These are phyloP conservation scores for Lerista edwardsae DNA, from an alignment of 2,797 vertebrate genomes.

Conservation along the genomic window DNA sequence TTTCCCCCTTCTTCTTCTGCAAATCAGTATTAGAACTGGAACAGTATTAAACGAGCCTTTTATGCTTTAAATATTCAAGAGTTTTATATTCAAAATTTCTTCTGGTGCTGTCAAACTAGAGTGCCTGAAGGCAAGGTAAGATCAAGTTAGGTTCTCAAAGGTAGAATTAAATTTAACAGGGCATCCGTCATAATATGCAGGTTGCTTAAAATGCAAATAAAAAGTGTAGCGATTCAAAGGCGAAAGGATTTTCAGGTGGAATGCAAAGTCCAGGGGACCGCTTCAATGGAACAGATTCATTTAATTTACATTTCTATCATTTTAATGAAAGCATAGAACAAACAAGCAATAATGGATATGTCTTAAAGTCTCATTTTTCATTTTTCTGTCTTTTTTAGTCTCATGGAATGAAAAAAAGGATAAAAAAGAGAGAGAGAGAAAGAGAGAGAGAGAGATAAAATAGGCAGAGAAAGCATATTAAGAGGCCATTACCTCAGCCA, in stretches of 20 bases:
- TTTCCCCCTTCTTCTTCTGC: conserved; percentile 55
- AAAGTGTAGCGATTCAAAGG: conserved; percentile 72
- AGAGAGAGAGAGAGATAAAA: conserved; percentile 9
- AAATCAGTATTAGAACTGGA: conserved; percentile 72
- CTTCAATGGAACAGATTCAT: conserved; percentile 67
- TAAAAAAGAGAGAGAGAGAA: not conserved
- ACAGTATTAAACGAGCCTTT: conserved; percentile 77
- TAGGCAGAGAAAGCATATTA: conserved; percentile 33
- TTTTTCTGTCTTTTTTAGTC: conserved; percentile 44
- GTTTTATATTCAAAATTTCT: conserved; percentile 81
- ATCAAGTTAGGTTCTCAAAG: conserved; percentile 81
- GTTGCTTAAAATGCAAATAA: conserved; percentile 82
- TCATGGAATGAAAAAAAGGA: not conserved
- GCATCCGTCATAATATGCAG: conserved; percentile 77
- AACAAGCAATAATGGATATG: conserved; percentile 71
- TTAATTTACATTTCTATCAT: conserved; percentile 76
- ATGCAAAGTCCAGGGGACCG: conserved; percentile 71
- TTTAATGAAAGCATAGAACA: conserved; percentile 75
- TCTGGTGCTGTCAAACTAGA: conserved; percentile 75
- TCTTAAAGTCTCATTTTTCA: conserved; percentile 65
- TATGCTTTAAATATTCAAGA: conserved; percentile 81
- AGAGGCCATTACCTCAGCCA: conserved; percentile 83
- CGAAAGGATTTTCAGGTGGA: conserved; percentile 68
- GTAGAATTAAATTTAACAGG: conserved; percentile 82
- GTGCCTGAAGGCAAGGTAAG: conserved; percentile 80